Base-by-base conservation (phyloP, 2,888 invertebrate species). In the Thera obeliscata region DNA sequence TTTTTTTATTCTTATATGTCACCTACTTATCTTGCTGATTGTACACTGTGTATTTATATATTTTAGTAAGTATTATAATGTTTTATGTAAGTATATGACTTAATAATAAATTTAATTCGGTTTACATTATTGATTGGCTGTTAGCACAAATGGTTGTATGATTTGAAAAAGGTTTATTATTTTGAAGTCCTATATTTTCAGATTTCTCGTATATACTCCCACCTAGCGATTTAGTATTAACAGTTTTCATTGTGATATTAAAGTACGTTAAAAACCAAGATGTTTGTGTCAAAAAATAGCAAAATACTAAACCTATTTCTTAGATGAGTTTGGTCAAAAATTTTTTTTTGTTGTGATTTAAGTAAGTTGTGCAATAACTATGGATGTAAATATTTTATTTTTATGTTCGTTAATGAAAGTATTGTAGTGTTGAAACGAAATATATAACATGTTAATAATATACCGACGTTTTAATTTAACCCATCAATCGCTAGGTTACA, bases 371-470 rank as follows among this genome's bases (percentile, higher is more conserved):
- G 86, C 85, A 87, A 88, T 87, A 87, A 85, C 76, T 78, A 75
- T 78, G 78, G 61, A 76, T 89, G 86, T 89, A 87, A 83, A 88
- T 89, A 86, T 66, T 77, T 67, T 80, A 81, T 81, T 82, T 84
- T 80, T 86, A 81, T 83, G 83, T 86, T 86, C 76, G 69, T 78
- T 78, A 82, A 82, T 78, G 70, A 81, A 81, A 78, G 58, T 87
- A 87, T 85, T 83, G 84, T 89, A 88, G 87, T 78, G 83, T 88
- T 90, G 81, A 85, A 88, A 87, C 81, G 76, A 83, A 88, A 86
- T 91, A 91, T 91, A 90, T 91, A 71, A 87, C 81, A 86, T 89
- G 91, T 91, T 91, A 87, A 78, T 81, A 78, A 74, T 71, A 64
- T 60, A 48, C 43, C 12, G n/a, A 9, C 36, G 46, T 67, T 67